Evolutionary conservation across 2,113 vertebrate genomes (phyloP), one percentile per base, ranked within the genome.

Genomic region (Zosterops hypoxanthus): DNA sequence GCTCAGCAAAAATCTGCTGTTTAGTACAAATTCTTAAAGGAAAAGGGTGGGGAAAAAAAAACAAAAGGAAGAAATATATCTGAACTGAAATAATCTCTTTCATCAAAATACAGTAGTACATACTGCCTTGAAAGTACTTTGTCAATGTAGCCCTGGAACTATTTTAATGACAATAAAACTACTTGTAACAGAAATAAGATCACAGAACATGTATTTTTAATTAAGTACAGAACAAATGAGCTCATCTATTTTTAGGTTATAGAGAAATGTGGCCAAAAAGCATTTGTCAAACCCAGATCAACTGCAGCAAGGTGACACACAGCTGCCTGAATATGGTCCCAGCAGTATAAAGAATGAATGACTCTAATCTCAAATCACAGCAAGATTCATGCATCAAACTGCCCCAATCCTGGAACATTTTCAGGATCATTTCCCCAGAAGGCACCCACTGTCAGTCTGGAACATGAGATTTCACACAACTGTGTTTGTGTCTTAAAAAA

Each of bases 1-100:
- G 64, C 10, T 84, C 93, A 82, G 82, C 71, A 41, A 90, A 94
- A 97, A 94, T 80, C n/a, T 17, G 20, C 21, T 53, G 39, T 46
- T 52, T 49, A 50, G 34, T 22, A 94, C 5, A 90, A 87, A 49
- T 52, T 34, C 29, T 80, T 70, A 46, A 49, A 50, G 34, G 14
- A 64, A 66, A 72, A 53, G 5, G 5, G 9, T 29, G 29, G 1
- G 11, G 25, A 53, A 63, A 44, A 64, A 20, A 57, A 36, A 61
- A 63, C 5, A 44, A 69, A 87, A 39, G 33, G 14, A 41, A 82
- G 47, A 59, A 76, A 66, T 14, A 24, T 0, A 24, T 56, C 61
- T 47, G 33, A 77, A 78, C 15, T 28, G 47, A 92, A 94, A 75
- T 78, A 55, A 42, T 26, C 22, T 75, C 47, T 65, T 82, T 81